Percentiles rank a stretch among this genome's conserved stretches.
These are phyloP conservation scores for Autographa pulchrina DNA, from an alignment of 2,888 invertebrate genomes.

Conservation along the genomic window DNA sequence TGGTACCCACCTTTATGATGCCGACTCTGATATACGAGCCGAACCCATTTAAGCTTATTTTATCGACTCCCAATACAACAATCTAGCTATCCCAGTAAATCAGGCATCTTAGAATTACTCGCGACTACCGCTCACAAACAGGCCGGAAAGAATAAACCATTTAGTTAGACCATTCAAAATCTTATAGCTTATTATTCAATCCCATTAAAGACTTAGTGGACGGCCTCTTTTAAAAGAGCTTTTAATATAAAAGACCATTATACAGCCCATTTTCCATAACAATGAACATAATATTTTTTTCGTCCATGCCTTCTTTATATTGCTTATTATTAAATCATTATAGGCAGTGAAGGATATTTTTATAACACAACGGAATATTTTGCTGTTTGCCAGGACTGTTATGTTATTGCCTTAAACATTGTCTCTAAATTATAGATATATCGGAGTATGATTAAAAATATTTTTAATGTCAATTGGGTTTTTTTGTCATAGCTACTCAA, in stretches of 20 bases:
- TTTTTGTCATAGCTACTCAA: background rate
- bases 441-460: background rate
- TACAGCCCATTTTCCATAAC: slow-evolving; percentile 84
- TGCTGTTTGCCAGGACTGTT: background rate
- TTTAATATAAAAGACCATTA: slow-evolving; percentile 85
- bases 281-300: slow-evolving; percentile 83
- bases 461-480: background rate
- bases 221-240: slow-evolving; percentile 81
- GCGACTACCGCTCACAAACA: slow-evolving; percentile 76
- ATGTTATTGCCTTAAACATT: background rate
- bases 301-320: slow-evolving; percentile 73
- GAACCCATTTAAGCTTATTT: slow-evolving; percentile 86
- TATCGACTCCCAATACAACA: slow-evolving; percentile 83
- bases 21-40: slow-evolving; percentile 85
- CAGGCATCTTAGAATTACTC: slow-evolving; percentile 76
- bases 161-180: slow-evolving; percentile 84
- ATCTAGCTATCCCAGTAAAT: slow-evolving; percentile 82
- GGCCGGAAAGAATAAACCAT: slow-evolving; percentile 82
- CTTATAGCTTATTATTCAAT: slow-evolving; percentile 87
- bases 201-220: slow-evolving; percentile 84
- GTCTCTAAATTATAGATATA: background rate
- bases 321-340: slow-evolving; percentile 81
- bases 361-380: slow-evolving; percentile 14
- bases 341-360: slow-evolving; percentile 64
- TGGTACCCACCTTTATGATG: slow-evolving; percentile 87